Base-by-base conservation (phyloP, 2,888 invertebrate species). In the Heliconius sara region DNA sequence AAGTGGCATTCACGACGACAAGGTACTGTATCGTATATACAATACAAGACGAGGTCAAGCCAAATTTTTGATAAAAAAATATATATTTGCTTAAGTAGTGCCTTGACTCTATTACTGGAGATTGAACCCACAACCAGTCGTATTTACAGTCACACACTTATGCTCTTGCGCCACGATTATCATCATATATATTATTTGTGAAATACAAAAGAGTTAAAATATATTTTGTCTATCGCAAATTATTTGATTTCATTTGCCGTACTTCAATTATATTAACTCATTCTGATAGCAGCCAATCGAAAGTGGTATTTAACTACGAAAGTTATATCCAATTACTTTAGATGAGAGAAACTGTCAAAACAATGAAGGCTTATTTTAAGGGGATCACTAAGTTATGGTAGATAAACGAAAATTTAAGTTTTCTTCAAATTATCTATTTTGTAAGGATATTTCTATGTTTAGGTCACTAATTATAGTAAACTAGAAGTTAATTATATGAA, bases 281-380 rank as follows among this genome's bases (percentile, higher is more conserved):
- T 75, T 22, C 27, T 30, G 65, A 75, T 75, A 39, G 39, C 57
- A 30, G 30, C 47, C 30, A 27, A 75, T 63, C 12, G 39, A 12
- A 75, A 75, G 25, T 27, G 75, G 25, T 27, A 75, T 39, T 43
- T 10, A 39, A 63, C 47, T 43, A 75, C 70, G 66, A 73, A 78
- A 78, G 52, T 73, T 78, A 65, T 73, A 78, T 78, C 73, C 47
- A 67, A 73, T 78, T 73, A 73, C 66, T 78, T 78, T 43, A 39
- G 66, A 65, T 52, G 10, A 39, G 63, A 63, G 77, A n/a, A 78
- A 47, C 78, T 78, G 78, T 78, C 73, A 73, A 78, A 73, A 78
- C 73, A 73, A 73, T 78, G n/a, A 63, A 72, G 78, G 63, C 22
- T 43, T 75, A 22, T 65, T 75, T 25, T 22, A 39, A 74, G 74